Percentiles rank a stretch among this genome's conserved stretches.
Conservation (phyloP, 2,113 vertebrate genomes). For the Mastomys coucha region DNA sequence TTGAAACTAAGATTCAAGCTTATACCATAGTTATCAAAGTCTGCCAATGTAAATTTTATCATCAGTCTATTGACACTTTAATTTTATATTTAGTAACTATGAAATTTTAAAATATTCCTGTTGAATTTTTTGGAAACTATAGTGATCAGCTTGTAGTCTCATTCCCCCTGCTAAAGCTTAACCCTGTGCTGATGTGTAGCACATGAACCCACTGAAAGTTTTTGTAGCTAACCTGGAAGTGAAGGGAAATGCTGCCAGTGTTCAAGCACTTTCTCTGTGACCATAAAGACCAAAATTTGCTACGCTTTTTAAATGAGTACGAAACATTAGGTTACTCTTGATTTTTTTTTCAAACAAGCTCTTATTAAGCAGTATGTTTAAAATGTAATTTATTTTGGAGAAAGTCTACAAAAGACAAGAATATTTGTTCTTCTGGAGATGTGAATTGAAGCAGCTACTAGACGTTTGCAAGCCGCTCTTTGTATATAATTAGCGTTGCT, state of each 20-base stretch:
- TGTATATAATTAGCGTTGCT: slow-evolving; percentile 31
- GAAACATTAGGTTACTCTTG: slow-evolving; percentile 29
- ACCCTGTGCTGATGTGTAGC: not conserved
- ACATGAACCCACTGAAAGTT: not conserved
- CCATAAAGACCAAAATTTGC: not conserved
- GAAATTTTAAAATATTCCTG: not conserved
- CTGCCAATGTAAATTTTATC: not conserved
- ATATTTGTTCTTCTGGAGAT: slow-evolving; percentile 34
- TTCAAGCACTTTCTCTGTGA: slow-evolving; percentile 3
- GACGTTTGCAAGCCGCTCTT: not conserved
- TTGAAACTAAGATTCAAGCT: slow-evolving; percentile 38
- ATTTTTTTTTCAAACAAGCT: slow-evolving; percentile 44
- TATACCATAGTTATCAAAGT: slow-evolving; percentile 10
- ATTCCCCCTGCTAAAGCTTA: slow-evolving; percentile 23
- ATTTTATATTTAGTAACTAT: slow-evolving; percentile 29
- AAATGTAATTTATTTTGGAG: slow-evolving; percentile 57
- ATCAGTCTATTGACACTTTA: slow-evolving; percentile 28
- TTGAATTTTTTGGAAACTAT: not conserved
- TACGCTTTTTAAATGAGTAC: slow-evolving; percentile 12
- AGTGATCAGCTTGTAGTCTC: not conserved
- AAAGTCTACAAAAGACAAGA: slow-evolving; percentile 15
- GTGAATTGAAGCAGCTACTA: not conserved
- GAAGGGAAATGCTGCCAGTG: not conserved
- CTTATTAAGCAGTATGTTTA: slow-evolving; percentile 11
- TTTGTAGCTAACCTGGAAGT: not conserved